A percentile compares a stretch with the other conserved stretches of the same genome.
These are phyloP conservation scores for Crocidura indochinensis DNA, from an alignment of 2,797 vertebrate species.

Conservation along the genomic window DNA sequence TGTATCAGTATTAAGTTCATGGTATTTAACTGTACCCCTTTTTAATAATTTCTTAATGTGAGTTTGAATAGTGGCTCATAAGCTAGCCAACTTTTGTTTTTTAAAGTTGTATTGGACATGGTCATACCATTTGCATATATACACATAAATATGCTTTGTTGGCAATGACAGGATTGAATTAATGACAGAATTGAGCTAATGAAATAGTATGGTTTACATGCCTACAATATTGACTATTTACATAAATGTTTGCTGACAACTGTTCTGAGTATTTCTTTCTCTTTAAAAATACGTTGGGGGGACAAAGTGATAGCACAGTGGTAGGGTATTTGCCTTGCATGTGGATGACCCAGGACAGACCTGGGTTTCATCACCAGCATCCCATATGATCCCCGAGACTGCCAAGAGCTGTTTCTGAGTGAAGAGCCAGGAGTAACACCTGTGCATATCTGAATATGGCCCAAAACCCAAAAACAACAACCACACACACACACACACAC, in stretches of 20 bases:
- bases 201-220: background rate
- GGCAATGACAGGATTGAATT: background rate
- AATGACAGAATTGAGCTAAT: background rate
- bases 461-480: too few species aligned
- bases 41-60: conserved; percentile 35
- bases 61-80: background rate
- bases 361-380: too few species aligned
- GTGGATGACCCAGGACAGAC: too few species aligned
- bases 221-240: background rate
- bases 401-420: too few species aligned
- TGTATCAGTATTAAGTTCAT: background rate
- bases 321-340: too few species aligned
- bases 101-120: conserved; percentile 13
- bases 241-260: background rate
- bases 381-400: too few species aligned
- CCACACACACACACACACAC: too few species aligned
- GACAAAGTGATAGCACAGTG: too few species aligned
- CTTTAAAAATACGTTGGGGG: conserved; percentile 19
- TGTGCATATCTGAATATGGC: too few species aligned
- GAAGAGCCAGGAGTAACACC: too few species aligned
- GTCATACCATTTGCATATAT: background rate
- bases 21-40: conserved; percentile 22
- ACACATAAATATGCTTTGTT: background rate
- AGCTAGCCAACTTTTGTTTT: background rate
- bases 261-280: conserved; percentile 39